Base-by-base conservation (phyloP, 2,113 vertebrate species). In the Coracopsis vasa region DNA sequence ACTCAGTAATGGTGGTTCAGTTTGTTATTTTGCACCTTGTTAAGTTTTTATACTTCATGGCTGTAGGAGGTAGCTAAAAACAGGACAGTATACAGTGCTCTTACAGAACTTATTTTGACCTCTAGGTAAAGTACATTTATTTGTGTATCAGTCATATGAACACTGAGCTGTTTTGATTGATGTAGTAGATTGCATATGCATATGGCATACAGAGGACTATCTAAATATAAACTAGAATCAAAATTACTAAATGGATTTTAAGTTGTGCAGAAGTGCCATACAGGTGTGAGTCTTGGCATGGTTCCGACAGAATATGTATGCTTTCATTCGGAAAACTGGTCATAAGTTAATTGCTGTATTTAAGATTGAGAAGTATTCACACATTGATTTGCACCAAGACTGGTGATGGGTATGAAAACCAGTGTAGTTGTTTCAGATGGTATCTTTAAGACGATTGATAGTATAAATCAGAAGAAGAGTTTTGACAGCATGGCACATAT, bases 41-140 rank as follows among this genome's bases (percentile, higher is more conserved):
- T 95, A 94, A 91, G 41, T 81, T 92, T 94, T 95, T 91, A 81
- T 95, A 61, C 56, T 94, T 95, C 35, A 0, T 95, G 80, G 60
- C 62, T 95, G 94, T 96, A 86, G 94, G 95, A 95, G 93, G 91
- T 91, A 95, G 80, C 91, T 92, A 95, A 95, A 96, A 95, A 50
- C 64, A 86, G 54, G 80, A 84, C 56, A 85, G 72, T 94, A 81
- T 77, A 78, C 83, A 81, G 65, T 92, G 83, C 91, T 92, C 88
- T 94, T 88, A 86, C 33, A 88, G 80, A 84, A 92, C 92, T 88
- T 61, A 91, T 91, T 95, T 81, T 95, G 92, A 95, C 92, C 95
- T 80, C 75, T 94, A 93, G 88, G 86, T 94, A 74, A 70, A 86
- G 95, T 91, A 86, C 80, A 78, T 95, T 92, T 95, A 86, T 95